Percentiles rank a stretch among this genome's conserved stretches.
These are phyloP conservation scores for Lemur catta DNA, from an alignment of 2,797 vertebrate genomes.

Conservation along the genomic window DNA sequence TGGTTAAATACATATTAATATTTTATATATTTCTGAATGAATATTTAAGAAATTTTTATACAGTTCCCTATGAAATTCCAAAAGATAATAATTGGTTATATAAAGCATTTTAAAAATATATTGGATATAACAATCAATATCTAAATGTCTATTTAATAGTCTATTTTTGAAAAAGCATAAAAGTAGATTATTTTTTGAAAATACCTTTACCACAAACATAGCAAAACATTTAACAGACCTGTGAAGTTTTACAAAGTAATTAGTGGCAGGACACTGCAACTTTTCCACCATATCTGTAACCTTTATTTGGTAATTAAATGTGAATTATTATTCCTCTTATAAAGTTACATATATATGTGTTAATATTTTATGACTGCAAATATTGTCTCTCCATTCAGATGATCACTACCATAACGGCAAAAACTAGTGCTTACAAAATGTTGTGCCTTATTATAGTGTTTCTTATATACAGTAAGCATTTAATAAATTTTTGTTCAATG, in stretches of 20 bases:
- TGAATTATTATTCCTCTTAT: background rate
- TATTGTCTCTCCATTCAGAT: background rate
- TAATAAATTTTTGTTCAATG: background rate
- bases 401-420: background rate
- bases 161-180: background rate
- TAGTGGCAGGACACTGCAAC: background rate
- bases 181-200: background rate
- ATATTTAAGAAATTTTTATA: slow-evolving; percentile 16
- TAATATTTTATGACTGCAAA: background rate
- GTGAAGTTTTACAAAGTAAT: background rate
- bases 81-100: background rate
- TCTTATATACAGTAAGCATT: background rate
- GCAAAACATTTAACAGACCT: background rate
- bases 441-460: background rate
- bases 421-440: background rate
- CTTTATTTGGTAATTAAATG: slow-evolving; percentile 5
- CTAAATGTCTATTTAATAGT: slow-evolving; percentile 29
- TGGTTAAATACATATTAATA: background rate
- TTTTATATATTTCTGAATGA: background rate
- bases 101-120: slow-evolving; percentile 1
- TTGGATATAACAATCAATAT: background rate
- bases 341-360: background rate
- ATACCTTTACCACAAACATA: background rate
- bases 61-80: slow-evolving; percentile 11
- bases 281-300: background rate